These are phyloP conservation scores for Chelonia mydas DNA, from an alignment of 2,797 vertebrate genomes.

Conservation along the genomic window DNA sequence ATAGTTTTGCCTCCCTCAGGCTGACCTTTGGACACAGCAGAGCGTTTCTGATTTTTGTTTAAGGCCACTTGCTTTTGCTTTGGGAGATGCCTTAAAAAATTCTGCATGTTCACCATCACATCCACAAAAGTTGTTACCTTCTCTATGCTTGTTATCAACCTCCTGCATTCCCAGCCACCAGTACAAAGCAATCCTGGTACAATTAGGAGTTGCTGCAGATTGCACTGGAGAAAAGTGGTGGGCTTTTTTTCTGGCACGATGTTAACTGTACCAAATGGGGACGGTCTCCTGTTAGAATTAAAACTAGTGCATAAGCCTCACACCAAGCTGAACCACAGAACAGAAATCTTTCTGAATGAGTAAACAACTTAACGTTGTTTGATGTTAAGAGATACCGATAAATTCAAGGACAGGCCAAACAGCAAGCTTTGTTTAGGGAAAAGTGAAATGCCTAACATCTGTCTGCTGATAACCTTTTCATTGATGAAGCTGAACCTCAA, in stretches of 20 bases:
- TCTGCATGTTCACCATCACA: neutral
- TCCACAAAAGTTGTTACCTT: neutral
- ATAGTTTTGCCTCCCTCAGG: neutral
- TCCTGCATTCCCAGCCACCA: neutral
- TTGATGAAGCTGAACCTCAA: neutral
- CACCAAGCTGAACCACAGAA: neutral
- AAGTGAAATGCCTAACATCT: neutral
- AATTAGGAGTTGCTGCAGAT: neutral
- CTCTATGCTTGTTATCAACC: neutral
- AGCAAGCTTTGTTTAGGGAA: neutral
- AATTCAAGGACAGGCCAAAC: neutral
- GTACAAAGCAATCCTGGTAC: neutral
- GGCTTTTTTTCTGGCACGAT: neutral
- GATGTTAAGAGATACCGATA: neutral
- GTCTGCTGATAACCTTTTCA: neutral
- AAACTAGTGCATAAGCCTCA: neutral
- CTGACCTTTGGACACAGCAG: neutral
- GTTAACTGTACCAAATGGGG: neutral
- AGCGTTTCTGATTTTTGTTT: neutral
- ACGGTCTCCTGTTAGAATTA: accelerated
- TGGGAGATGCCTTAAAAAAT: neutral
- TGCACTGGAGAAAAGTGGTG: neutral
- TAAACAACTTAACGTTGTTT: neutral
- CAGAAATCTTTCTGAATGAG: neutral
- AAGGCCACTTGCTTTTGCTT: neutral